Conservation (phyloP, 2,797 vertebrate species). For the Odontamblyopus lacepedii region DNA sequence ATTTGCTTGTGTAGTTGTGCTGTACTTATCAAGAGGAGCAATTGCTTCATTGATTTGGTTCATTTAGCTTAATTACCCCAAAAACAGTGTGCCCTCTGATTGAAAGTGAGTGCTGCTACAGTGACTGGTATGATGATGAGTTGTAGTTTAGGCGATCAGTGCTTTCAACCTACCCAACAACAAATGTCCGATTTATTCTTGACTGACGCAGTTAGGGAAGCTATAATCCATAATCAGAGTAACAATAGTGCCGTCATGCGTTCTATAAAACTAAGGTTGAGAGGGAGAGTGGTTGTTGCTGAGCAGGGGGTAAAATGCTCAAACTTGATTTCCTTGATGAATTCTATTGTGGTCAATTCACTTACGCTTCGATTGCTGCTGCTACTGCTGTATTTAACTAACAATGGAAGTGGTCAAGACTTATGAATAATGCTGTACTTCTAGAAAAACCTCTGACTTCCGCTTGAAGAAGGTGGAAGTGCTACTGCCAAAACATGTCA, state of each 20-base stretch:
- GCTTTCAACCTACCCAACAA: constrained; percentile 22
- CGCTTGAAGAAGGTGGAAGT: too few species aligned
- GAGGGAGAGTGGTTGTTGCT: neutral
- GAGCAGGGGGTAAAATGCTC: neutral
- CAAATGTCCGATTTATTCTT: constrained; percentile 40
- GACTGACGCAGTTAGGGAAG: constrained; percentile 30
- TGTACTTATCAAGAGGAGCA: constrained; percentile 15
- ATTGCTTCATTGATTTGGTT: constrained; percentile 46
- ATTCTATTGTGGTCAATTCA: constrained; percentile 1
- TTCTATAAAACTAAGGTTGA: constrained; percentile 33
- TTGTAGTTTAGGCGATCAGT: constrained; percentile 20
- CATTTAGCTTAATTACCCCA: constrained; percentile 52
- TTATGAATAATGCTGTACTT: neutral
- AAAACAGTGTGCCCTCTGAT: constrained; percentile 42
- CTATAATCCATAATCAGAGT: constrained; percentile 51
- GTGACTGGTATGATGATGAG: constrained; percentile 54
- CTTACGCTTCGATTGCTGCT: neutral
- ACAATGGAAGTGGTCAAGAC: neutral
- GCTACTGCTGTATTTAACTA: too few species aligned
- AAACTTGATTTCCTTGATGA: constrained; percentile 7
- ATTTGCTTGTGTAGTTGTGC: neutral
- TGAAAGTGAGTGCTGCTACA: constrained; percentile 32
- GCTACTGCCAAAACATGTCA: too few species aligned
- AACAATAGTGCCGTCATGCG: constrained; percentile 40
- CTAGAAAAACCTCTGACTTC: too few species aligned